Evolutionary conservation across 2,113 vertebrate genomes (phyloP).

Genomic region (Salvator merianae): DNA sequence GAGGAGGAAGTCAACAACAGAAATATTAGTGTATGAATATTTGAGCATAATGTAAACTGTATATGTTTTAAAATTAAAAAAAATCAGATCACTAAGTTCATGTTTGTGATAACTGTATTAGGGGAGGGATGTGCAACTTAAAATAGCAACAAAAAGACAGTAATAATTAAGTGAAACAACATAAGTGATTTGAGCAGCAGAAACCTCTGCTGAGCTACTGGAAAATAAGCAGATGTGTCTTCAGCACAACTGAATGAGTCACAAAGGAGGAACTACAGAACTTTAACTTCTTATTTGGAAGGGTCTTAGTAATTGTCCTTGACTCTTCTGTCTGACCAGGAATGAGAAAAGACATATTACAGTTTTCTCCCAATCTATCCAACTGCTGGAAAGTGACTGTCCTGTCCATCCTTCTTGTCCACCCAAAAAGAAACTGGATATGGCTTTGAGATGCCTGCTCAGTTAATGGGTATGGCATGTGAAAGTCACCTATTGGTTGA

Average conservation of each 20-base stretch:
- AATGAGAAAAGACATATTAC: not conserved
- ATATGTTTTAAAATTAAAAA: too few relatives aligned
- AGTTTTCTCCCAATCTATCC: not conserved
- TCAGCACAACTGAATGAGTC: conserved; percentile 3
- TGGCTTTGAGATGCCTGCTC: conserved; percentile 30
- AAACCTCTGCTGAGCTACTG: not conserved
- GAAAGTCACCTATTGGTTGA: conserved; percentile 7
- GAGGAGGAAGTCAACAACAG: too few relatives aligned
- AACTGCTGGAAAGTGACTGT: not conserved
- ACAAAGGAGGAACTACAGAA: not conserved
- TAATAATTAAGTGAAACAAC: not conserved
- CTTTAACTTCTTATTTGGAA: not conserved
- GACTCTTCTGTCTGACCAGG: not conserved
- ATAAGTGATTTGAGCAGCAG: not conserved
- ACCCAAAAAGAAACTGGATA: conserved; percentile 19
- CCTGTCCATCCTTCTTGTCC: conserved; percentile 11
- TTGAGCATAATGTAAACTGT: too few relatives aligned
- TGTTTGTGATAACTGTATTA: not conserved
- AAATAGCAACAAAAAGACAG: not conserved
- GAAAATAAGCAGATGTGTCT: not conserved
- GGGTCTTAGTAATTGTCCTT: not conserved
- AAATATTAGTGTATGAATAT: too few relatives aligned
- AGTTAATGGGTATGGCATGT: not conserved
- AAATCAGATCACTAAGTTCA: too few relatives aligned
- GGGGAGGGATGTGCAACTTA: not conserved